Evolutionary conservation across 2,113 vertebrate genomes (phyloP).

Genomic region (Catharus bicknelli): DNA sequence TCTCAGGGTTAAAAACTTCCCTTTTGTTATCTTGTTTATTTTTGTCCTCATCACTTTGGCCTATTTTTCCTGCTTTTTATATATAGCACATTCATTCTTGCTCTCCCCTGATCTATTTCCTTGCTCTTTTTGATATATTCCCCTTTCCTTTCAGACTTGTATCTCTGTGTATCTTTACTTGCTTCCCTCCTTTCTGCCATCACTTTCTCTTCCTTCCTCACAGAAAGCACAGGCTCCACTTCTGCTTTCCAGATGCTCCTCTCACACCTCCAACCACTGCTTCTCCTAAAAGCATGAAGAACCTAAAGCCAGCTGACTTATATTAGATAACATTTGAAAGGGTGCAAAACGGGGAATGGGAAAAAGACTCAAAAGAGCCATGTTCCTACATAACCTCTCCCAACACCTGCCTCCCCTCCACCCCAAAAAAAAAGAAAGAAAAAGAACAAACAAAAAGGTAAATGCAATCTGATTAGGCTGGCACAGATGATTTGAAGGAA

Average conservation of each 20-base stretch:
- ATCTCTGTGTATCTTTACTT: neutral
- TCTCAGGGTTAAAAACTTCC: neutral
- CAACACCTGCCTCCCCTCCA: neutral
- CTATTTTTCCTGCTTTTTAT: neutral
- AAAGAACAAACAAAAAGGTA: neutral
- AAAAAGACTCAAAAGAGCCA: neutral
- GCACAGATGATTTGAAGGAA: neutral
- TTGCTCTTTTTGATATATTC: neutral
- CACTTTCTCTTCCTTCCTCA: neutral
- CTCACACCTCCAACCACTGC: neutral
- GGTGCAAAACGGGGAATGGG: neutral
- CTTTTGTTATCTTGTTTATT: neutral
- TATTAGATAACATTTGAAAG: neutral
- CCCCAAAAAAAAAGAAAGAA: fast-evolving
- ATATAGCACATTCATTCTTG: neutral
- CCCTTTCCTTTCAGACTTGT: neutral
- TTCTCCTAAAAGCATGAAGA: neutral
- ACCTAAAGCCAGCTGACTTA: neutral
- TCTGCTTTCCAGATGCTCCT: neutral
- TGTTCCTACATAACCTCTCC: neutral
- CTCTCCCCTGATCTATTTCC: neutral
- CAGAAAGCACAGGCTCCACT: neutral
- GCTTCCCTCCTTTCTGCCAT: neutral
- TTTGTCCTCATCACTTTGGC: neutral
- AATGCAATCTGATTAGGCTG: neutral